phyloP scores from a whole-genome alignment of 2,888 invertebrate genomes.

The Conomelus anceps region DNA sequence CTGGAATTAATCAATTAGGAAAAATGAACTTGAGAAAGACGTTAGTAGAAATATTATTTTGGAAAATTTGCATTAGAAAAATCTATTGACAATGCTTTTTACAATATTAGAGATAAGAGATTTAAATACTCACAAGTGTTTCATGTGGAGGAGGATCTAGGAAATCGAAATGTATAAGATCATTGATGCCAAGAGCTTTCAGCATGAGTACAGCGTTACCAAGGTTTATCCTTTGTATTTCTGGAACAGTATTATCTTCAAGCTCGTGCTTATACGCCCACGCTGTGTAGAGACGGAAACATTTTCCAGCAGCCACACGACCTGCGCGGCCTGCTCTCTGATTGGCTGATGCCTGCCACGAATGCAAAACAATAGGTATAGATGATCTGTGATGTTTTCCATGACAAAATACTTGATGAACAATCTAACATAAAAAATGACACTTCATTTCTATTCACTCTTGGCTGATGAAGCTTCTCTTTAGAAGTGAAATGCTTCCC shows the following conservation, averaged over 20 bases:
- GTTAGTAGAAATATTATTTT: no score
- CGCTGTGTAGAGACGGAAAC: constrained; percentile 94
- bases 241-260: constrained; percentile 96
- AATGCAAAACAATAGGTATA: not conserved
- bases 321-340: constrained; percentile 95
- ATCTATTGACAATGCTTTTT: no score
- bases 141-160: constrained; percentile 96
- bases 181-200: constrained; percentile 95
- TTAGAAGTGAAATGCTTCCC: no score
- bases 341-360: constrained; percentile 75
- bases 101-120: no score
- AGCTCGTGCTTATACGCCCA: constrained; percentile 98
- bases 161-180: constrained; percentile 96
- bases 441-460: no score
- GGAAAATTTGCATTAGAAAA: no score
- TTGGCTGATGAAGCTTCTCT: no score
- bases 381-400: no score
- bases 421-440: no score
- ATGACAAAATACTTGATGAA: no score
- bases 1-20: no score
- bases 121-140: constrained; percentile 52
- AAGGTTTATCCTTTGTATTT: constrained; percentile 92
- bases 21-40: no score
- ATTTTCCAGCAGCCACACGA: constrained; percentile 93
- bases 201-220: constrained; percentile 95